Conservation (phyloP, 2,797 vertebrate genomes). For the Lithobates pipiens region DNA sequence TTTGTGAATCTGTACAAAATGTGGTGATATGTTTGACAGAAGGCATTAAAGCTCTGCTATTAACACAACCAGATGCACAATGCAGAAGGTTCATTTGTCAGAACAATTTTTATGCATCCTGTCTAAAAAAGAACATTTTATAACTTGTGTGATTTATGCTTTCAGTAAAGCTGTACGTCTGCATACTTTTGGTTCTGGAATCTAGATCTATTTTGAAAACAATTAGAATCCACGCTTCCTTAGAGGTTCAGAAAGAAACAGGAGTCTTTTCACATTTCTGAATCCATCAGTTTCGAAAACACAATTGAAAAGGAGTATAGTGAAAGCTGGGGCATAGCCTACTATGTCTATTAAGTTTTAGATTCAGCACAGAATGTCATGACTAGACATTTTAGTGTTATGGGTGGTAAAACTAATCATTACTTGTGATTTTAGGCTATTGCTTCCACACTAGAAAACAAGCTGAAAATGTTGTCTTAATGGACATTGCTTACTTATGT, state of each 20-base stretch:
- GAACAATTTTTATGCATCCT: neutral
- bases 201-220: too few species aligned
- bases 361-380: neutral
- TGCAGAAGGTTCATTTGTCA: neutral
- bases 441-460: too few species aligned
- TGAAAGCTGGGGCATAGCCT: slow-evolving; percentile 54
- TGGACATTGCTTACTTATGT: too few species aligned
- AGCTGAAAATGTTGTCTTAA: too few species aligned
- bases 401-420: too few species aligned
- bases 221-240: neutral
- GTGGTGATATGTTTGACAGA: too few species aligned
- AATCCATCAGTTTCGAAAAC: slow-evolving; percentile 15
- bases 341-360: slow-evolving; percentile 52
- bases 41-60: too few species aligned
- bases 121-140: neutral
- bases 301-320: slow-evolving; percentile 59
- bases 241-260: slow-evolving; percentile 17
- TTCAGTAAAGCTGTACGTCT: too few species aligned
- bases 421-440: too few species aligned
- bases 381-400: too few species aligned
- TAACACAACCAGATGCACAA: neutral
- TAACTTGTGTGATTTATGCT: neutral
- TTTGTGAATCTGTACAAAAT: too few species aligned
- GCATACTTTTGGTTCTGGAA: neutral
- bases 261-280: neutral